Percentiles rank a stretch among this genome's conserved stretches.
Conservation (phyloP, 2,797 vertebrate genomes). For the Momotus momota region DNA sequence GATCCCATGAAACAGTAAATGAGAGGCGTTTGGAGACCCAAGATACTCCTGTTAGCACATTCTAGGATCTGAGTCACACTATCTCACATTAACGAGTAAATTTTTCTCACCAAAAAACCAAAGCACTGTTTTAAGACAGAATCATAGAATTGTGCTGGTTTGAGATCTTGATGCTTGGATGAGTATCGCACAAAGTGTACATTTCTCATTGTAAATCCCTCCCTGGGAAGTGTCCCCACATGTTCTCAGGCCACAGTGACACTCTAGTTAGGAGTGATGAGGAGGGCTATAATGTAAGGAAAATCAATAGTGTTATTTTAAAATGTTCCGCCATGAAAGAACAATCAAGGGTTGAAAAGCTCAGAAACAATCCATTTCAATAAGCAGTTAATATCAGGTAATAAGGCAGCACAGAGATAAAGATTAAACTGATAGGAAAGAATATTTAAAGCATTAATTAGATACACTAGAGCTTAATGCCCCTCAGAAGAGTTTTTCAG, state of each 20-base stretch:
- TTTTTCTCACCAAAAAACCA: neutral
- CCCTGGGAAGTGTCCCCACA: neutral
- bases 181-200: neutral
- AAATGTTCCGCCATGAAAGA: conserved; percentile 49
- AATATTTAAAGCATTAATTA: conserved; percentile 59
- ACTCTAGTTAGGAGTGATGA: neutral
- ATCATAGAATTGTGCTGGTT: neutral
- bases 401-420: conserved; percentile 6
- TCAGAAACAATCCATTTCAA: conserved; percentile 20
- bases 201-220: neutral
- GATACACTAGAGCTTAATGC: neutral
- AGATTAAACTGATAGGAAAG: conserved; percentile 36
- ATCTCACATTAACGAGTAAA: neutral
- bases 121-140: neutral
- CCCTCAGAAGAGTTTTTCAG: conserved; percentile 1
- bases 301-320: conserved; percentile 57
- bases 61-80: neutral
- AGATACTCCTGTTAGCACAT: neutral
- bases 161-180: neutral
- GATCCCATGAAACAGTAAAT: neutral
- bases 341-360: neutral
- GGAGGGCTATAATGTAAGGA: neutral
- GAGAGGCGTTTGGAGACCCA: neutral
- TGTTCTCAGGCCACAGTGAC: neutral
- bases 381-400: conserved; percentile 28